Percentiles rank a stretch among this genome's conserved stretches.
These are phyloP conservation scores for Entelurus aequoreus DNA, from an alignment of 2,113 vertebrate genomes.

Conservation along the genomic window DNA sequence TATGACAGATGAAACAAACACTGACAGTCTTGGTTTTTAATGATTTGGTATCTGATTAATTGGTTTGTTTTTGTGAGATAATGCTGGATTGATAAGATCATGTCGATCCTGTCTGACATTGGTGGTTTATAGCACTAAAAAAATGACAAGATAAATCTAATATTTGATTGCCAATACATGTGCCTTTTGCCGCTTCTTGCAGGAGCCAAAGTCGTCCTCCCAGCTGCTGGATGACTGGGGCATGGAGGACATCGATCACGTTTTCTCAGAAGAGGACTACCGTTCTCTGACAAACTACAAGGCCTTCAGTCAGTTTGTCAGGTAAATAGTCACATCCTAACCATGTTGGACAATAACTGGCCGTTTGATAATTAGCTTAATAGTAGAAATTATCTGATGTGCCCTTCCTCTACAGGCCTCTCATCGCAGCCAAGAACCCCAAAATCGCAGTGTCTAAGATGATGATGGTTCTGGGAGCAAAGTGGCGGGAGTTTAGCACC, in stretches of 20 bases:
- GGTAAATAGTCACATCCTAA: slow-evolving; percentile 60
- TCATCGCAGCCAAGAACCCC: slow-evolving; percentile 97
- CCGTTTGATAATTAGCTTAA: neutral
- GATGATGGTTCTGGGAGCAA: slow-evolving; percentile 98
- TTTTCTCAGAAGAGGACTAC: slow-evolving; percentile 95
- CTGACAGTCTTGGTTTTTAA: too few species aligned
- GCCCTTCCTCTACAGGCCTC: slow-evolving; percentile 72
- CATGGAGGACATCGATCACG: slow-evolving; percentile 97
- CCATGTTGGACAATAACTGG: neutral
- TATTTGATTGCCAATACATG: too few species aligned
- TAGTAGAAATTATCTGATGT: neutral
- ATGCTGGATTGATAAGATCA: too few species aligned
- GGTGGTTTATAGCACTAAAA: too few species aligned
- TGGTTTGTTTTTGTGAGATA: too few species aligned
- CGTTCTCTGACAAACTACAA: slow-evolving; percentile 96
- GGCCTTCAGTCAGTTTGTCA: slow-evolving; percentile 97
- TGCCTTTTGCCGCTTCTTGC: neutral
- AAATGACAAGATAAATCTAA: too few species aligned
- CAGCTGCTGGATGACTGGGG: slow-evolving; percentile 97
- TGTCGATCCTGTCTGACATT: too few species aligned
- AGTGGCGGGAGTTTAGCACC: slow-evolving; percentile 97
- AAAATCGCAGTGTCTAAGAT: slow-evolving; percentile 99
- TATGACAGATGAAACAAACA: too few species aligned
- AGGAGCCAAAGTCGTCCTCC: slow-evolving; percentile 94
- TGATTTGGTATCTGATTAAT: too few species aligned